Evolutionary conservation across 2,888 invertebrate genomes (phyloP), one percentile per base, ranked within the genome.

Genomic region (Ceramica pisi): DNA sequence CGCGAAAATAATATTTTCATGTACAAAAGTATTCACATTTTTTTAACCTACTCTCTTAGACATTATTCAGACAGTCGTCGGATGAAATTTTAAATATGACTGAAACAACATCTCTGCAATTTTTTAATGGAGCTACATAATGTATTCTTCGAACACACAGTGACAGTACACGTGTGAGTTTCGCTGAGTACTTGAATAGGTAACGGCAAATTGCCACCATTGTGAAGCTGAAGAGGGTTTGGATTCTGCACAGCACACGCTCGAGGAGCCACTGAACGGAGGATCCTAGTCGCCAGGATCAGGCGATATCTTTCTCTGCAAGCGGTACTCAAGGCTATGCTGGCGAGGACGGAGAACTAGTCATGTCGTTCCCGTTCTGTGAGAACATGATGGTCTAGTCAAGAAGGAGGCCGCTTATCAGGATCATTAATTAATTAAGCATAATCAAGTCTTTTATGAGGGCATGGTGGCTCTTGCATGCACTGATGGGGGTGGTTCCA

Each of bases 1-100:
- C 53, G 50, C 31, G 57, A 65, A 75, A 46, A 77, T 65, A 76
- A 77, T 72, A 81, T 72, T 77, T 64, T 77, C 67, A 72, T 57
- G 35, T 38, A 38, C 16, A 53, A 19, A 51, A 53, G 46, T n/a
- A 53, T 38, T 26, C 19, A 10, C 1, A 10, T 46, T 61, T 55
- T 59, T 60, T 57, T 23, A 46, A 46, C 31, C 21, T 62, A n/a
- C 63, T 35, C 19, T 41, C 41, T 41, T 4, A 14, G 59, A 21
- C n/a, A 70, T 61, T 71, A 61, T 76, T 64, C 51, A 76, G 23
- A 19, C 21, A 56, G 31, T n/a, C 14, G 23, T 48, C 31, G 23
- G 21, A 51, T 72, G 19, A 64, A 78, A 61, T 46, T 57, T 75
- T 75, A 51, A 77, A 63, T 46, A 48, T 14, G 56, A 38, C 9